Evolutionary conservation across 2,113 vertebrate species (phyloP).

Genomic region (Urocitellus parryii): DNA sequence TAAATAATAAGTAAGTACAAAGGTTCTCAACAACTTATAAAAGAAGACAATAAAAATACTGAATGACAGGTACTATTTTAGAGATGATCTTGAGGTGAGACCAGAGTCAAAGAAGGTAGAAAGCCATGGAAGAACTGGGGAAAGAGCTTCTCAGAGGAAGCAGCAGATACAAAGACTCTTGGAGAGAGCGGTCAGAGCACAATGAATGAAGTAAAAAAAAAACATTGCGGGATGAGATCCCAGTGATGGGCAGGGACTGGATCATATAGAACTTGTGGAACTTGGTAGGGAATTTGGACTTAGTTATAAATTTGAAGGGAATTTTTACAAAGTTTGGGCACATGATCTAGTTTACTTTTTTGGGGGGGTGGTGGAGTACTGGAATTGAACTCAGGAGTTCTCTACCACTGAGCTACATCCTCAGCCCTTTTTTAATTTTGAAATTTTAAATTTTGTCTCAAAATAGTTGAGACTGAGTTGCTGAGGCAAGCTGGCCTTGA

Average conservation of each 20-base stretch:
- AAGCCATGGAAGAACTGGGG: neutral
- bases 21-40: too few relatives aligned
- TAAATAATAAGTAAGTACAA: too few relatives aligned
- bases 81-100: slow-evolving; percentile 29
- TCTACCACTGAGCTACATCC: neutral
- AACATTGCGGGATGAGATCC: neutral
- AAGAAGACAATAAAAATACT: neutral
- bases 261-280: neutral
- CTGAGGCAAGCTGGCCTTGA: neutral
- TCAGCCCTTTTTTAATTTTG: too few relatives aligned
- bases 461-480: neutral
- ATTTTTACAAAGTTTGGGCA: neutral
- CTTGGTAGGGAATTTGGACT: neutral
- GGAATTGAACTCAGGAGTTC: neutral
- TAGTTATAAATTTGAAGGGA: neutral
- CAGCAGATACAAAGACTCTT: neutral
- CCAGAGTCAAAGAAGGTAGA: slow-evolving; percentile 23
- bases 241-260: neutral
- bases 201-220: neutral
- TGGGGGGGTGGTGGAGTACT: neutral
- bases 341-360: slow-evolving; percentile 6
- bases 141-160: neutral
- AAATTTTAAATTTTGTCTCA: too few relatives aligned
- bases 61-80: neutral
- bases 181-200: neutral